These are phyloP conservation scores for Platygyra sinensis DNA, from an alignment of 64 coral and sea anemone genomes.

Conservation along the genomic window DNA sequence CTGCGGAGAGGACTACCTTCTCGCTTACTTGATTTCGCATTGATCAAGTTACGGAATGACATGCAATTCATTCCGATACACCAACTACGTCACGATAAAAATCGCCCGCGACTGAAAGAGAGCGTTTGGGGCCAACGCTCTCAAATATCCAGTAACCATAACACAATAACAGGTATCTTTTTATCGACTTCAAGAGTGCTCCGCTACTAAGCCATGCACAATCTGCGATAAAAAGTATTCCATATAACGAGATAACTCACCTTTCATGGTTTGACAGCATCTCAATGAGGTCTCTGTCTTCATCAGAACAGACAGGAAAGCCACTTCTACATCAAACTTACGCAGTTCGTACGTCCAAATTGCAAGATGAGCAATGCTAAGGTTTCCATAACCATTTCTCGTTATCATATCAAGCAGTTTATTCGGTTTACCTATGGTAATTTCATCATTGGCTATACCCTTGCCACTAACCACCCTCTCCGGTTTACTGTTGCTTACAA, in stretches of 20 bases:
- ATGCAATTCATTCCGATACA: too few relatives aligned
- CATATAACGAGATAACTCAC: not conserved
- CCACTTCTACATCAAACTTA: conserved; percentile 63
- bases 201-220: too few relatives aligned
- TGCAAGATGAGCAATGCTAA: conserved; percentile 76
- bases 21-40: too few relatives aligned
- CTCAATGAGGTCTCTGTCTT: conserved; percentile 42
- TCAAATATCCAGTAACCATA: too few relatives aligned
- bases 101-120: too few relatives aligned
- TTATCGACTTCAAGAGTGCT: too few relatives aligned
- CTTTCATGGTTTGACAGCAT: conserved; percentile 77
- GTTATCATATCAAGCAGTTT: not conserved
- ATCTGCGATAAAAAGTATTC: too few relatives aligned
- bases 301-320: conserved; percentile 49
- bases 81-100: too few relatives aligned
- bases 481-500: conserved; percentile 18
- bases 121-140: too few relatives aligned
- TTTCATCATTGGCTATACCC: not conserved
- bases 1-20: too few relatives aligned
- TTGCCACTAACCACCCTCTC: not conserved
- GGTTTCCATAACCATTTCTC: conserved; percentile 15
- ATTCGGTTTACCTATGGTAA: conserved; percentile 72
- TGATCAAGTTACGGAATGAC: too few relatives aligned
- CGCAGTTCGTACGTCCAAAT: conserved; percentile 73
- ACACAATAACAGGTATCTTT: too few relatives aligned